A percentile compares a stretch with the other conserved stretches of the same genome.
These are phyloP conservation scores for Cerastis rubricosa DNA, from an alignment of 2,888 invertebrate species.

Conservation along the genomic window DNA sequence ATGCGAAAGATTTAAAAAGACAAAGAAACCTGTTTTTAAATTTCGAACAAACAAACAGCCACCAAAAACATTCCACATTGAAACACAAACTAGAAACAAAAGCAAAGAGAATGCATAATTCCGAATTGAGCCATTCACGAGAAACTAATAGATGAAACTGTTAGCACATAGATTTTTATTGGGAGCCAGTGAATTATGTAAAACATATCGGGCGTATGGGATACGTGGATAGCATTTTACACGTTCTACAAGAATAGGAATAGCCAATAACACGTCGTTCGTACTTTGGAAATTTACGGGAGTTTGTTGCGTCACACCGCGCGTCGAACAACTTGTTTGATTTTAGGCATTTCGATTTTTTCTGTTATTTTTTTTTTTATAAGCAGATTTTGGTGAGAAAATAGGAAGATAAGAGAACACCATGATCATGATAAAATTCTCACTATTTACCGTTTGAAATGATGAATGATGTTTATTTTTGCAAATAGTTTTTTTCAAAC, in stretches of 20 bases:
- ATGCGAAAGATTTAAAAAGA: neutral
- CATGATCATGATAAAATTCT: neutral
- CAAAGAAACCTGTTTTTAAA: neutral
- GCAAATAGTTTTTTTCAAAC: too few relatives aligned
- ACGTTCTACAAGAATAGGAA: conserved; percentile 73
- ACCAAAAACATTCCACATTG: neutral
- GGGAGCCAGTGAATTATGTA: conserved; percentile 56
- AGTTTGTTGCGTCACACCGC: conserved; percentile 33
- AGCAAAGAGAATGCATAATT: conserved; percentile 11
- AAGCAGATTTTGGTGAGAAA: neutral
- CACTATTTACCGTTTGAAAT: neutral
- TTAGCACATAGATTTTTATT: conserved; percentile 52
- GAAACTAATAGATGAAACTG: conserved; percentile 49
- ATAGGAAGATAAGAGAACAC: neutral
- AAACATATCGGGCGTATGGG: conserved; percentile 64
- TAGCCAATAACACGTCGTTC: conserved; percentile 74
- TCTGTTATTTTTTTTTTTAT: too few relatives aligned
- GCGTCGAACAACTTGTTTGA: neutral
- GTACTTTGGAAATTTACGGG: conserved; percentile 56
- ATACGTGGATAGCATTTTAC: conserved; percentile 74
- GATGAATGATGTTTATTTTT: too few relatives aligned
- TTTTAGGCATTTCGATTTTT: neutral
- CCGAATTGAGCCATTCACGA: conserved; percentile 42
- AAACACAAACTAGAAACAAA: conserved; percentile 34
- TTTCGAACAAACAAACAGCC: neutral